Conservation (phyloP, 2,113 vertebrate species). For the Albula glossodonta region DNA sequence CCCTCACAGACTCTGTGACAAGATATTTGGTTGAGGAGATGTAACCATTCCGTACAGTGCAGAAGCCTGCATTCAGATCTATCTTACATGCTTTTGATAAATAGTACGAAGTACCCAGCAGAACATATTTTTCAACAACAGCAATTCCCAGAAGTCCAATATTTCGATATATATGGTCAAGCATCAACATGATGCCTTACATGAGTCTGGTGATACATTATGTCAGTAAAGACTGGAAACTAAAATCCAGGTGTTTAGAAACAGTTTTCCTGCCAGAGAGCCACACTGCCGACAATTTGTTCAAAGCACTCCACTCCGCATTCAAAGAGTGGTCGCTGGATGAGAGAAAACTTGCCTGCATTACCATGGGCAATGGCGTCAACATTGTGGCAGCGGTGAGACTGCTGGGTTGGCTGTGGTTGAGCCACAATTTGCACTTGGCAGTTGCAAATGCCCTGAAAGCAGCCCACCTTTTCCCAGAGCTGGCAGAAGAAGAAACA, state of each 20-base stretch:
- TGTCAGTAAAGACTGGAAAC: no score
- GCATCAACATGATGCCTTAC: no score
- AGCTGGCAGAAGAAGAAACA: conserved; percentile 24
- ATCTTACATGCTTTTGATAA: conserved; percentile 11
- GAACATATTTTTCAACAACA: not conserved
- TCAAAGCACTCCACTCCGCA: no score
- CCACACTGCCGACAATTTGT: no score
- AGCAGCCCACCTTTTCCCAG: not conserved
- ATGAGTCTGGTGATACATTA: no score
- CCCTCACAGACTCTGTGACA: conserved; percentile 11
- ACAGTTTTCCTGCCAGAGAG: no score
- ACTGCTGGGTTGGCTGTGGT: conserved; percentile 4
- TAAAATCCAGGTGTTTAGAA: no score
- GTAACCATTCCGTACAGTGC: conserved; percentile 13
- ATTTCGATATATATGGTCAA: not conserved
- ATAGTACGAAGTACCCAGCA: not conserved
- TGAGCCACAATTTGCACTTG: conserved; percentile 24
- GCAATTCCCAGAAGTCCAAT: not conserved
- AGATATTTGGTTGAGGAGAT: conserved; percentile 19
- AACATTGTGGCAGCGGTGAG: no score
- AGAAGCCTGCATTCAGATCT: conserved; percentile 20
- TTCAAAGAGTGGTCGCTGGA: no score
- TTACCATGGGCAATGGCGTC: no score
- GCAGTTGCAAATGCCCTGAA: conserved; percentile 14
- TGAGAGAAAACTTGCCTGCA: no score